These are phyloP conservation scores for Auanema sp. DNA, from an alignment of 2,888 invertebrate genomes.

Conservation along the genomic window DNA sequence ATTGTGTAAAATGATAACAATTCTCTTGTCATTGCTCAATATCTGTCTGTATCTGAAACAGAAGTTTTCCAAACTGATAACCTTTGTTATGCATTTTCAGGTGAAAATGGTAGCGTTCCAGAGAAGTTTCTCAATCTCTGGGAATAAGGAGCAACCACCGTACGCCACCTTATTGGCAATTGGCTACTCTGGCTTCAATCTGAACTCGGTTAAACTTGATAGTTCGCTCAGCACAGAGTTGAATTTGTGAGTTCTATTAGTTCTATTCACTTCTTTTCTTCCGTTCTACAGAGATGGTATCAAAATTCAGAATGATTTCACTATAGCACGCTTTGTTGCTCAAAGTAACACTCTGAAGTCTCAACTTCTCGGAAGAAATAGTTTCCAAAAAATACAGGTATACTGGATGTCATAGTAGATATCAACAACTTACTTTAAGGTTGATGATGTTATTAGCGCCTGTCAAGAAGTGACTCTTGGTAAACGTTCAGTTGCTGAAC, in stretches of 20 bases:
- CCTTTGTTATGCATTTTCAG: too few relatives aligned
- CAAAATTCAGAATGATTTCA: slow-evolving; percentile 38
- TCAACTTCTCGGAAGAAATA: slow-evolving; percentile 37
- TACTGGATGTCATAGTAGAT: background rate
- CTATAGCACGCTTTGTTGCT: slow-evolving; percentile 47
- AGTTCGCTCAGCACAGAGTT: too few relatives aligned
- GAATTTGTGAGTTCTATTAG: background rate
- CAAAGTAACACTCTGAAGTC: slow-evolving; percentile 26
- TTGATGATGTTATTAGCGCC: slow-evolving; percentile 34
- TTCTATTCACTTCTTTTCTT: background rate
- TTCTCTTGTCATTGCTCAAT: too few relatives aligned
- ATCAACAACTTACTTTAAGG: slow-evolving; percentile 17
- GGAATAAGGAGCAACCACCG: slow-evolving; percentile 29
- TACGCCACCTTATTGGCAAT: slow-evolving; percentile 42
- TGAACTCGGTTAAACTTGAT: too few relatives aligned
- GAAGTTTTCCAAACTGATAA: too few relatives aligned
- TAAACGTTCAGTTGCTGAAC: slow-evolving; percentile 19
- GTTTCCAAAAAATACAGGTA: slow-evolving; percentile 33
- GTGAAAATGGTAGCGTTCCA: slow-evolving; percentile 25
- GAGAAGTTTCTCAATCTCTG: slow-evolving; percentile 24
- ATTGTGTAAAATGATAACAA: too few relatives aligned
- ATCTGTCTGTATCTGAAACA: too few relatives aligned
- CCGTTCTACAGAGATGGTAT: slow-evolving; percentile 53
- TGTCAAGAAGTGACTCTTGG: slow-evolving; percentile 29
- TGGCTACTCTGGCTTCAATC: too few relatives aligned